Base-by-base conservation (phyloP, 2,797 vertebrate genomes). In the Melanotaenia nigrans region DNA sequence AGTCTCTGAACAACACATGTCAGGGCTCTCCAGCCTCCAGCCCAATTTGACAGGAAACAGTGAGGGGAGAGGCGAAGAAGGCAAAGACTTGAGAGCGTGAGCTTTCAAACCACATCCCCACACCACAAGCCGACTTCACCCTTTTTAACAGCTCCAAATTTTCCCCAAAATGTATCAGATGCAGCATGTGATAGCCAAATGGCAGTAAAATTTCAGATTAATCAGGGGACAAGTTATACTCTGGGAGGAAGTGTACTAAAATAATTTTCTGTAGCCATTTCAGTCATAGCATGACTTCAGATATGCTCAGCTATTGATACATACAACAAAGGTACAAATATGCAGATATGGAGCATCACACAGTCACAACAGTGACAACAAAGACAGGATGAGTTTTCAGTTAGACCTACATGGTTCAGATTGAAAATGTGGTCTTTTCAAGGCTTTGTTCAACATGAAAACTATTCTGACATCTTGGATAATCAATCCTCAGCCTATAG, bases 61-160 rank as follows among this genome's bases (percentile, higher is more conserved):
- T 51, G 73, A 74, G 57, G 65, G 69, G 68, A 83, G 77, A 67
- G 73, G 59, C 59, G 78, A 73, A 66, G 62, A 75, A 66, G 68
- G 65, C 58, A 69, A 65, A 72, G 78, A 56, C 73, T 85, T 40
- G 68, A 49, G 64, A 84, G 87, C 80, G 77, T 83, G 87, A 88
- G 87, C 80, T 75, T 67, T 73, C 58, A 79, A 87, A 92, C 91
- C 87, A 83, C 91, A 89, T 76, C 56, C 80, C 65, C 14, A 68
- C 80, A 86, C 91, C 87, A 77, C 86, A 89, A 75, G 79, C 84
- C 64, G 72, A 90, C 85, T 82, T 92, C 89, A 85, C 89, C 89
- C 89, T 85, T 77, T 92, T 90, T 89, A 87, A 92, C 87, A 68
- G 78, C 65, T 32, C 85, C 83, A 89, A 79, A 79, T 89, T 90